Conservation (phyloP, 2,797 vertebrate genomes). For the Parauchenoglanis ngamensis region DNA sequence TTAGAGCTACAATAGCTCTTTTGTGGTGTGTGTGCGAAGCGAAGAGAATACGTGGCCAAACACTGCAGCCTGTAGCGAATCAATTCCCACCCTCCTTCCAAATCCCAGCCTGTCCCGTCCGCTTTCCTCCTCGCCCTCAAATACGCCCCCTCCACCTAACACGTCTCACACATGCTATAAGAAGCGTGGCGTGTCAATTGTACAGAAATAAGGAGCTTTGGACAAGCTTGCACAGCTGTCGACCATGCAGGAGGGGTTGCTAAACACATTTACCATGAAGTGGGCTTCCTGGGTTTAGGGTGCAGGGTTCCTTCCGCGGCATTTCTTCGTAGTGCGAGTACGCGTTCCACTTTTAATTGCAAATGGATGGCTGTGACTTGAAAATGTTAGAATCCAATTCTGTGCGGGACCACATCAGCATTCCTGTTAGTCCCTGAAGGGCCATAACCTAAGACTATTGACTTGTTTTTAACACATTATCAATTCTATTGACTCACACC, state of each 20-base stretch:
- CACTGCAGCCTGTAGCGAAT: constrained; percentile 72
- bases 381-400: background rate
- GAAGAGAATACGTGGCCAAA: constrained; percentile 70
- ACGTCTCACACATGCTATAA: background rate
- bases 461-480: background rate
- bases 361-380: background rate
- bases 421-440: background rate
- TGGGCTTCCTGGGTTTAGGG: background rate
- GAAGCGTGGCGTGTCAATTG: background rate
- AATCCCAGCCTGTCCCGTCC: constrained; percentile 21
- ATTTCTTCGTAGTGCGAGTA: background rate
- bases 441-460: background rate
- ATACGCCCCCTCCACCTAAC: constrained; percentile 42
- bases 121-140: constrained; percentile 1
- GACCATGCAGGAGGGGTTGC: background rate
- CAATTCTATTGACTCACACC: background rate
- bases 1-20: constrained; percentile 72
- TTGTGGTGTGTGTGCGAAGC: constrained; percentile 71
- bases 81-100: constrained; percentile 60
- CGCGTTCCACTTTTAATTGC: background rate
- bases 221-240: constrained; percentile 10
- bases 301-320: background rate
- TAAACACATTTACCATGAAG: background rate
- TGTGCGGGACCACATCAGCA: background rate
- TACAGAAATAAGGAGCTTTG: background rate